A percentile compares a stretch with the other conserved stretches of the same genome.
phyloP scores from a whole-genome alignment of 2,888 invertebrate species.

The Tinea semifulvella region DNA sequence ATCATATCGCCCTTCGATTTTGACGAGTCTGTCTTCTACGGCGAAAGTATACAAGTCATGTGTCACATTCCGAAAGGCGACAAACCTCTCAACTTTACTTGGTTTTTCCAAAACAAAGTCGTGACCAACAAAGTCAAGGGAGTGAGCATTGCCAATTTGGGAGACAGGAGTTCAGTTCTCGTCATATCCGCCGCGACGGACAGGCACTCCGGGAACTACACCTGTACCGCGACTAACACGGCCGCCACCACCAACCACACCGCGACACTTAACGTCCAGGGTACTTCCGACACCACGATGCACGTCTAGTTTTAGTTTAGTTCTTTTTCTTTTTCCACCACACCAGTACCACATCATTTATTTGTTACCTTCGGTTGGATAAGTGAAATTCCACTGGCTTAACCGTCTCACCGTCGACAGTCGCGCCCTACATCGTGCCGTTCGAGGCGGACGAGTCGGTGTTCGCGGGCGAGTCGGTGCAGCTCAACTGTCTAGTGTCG shows the following conservation, averaged over 20 bases:
- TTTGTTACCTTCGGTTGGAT: background rate
- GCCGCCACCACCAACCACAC: conserved; percentile 73
- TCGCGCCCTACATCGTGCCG: conserved; percentile 73
- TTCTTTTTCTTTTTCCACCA: conserved; percentile 26
- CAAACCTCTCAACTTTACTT: conserved; percentile 73
- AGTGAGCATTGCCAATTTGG: conserved; percentile 63
- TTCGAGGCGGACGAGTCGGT: conserved; percentile 73
- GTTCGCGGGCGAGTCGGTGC: conserved; percentile 75
- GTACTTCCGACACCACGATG: conserved; percentile 52
- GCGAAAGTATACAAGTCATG: conserved; percentile 66
- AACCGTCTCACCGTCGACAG: conserved; percentile 41
- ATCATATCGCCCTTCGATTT: conserved; percentile 69
- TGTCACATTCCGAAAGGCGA: conserved; percentile 74
- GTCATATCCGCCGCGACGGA: conserved; percentile 73
- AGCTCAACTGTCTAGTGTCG: conserved; percentile 73
- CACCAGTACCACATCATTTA: conserved; percentile 59
- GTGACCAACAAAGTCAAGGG: conserved; percentile 41
- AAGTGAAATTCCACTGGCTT: no score
- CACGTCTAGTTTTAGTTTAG: conserved; percentile 30
- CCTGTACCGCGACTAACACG: conserved; percentile 75
- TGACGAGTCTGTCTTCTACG: conserved; percentile 62
- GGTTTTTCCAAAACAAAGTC: conserved; percentile 72
- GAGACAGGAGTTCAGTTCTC: conserved; percentile 69
- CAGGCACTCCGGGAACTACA: conserved; percentile 78
- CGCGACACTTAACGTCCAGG: conserved; percentile 71